Percentiles rank a stretch among this genome's conserved stretches.
phyloP scores from a whole-genome alignment of 2,888 invertebrate species.

The Tigriopus californicus region DNA sequence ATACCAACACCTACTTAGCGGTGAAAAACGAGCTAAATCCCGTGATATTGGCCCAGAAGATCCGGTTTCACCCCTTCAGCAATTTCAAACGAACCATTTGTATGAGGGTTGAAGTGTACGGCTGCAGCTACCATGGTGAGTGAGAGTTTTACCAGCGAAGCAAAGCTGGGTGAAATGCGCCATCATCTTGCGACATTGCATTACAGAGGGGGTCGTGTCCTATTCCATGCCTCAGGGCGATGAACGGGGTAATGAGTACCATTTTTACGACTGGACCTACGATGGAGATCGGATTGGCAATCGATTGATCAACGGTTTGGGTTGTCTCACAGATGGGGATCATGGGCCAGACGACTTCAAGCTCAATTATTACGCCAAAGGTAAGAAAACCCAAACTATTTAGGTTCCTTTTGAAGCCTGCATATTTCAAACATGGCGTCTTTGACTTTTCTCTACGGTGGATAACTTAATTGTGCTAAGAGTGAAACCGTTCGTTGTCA shows the following conservation, averaged over 20 bases:
- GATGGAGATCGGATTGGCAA: conserved; percentile 45
- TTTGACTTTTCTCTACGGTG: too few relatives aligned
- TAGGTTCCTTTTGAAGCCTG: too few relatives aligned
- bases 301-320: conserved; percentile 42
- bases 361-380: conserved; percentile 34
- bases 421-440: too few relatives aligned
- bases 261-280: conserved; percentile 48
- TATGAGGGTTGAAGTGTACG: conserved; percentile 58
- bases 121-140: conserved; percentile 57
- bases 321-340: conserved; percentile 57
- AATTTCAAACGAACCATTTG: conserved; percentile 57
- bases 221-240: conserved; percentile 51
- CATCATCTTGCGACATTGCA: background rate
- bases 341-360: conserved; percentile 54
- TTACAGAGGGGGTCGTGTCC: conserved; percentile 51
- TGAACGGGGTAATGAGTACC: conserved; percentile 28
- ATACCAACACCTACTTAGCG: conserved; percentile 56
- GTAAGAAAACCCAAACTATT: conserved; percentile 21
- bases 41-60: conserved; percentile 50
- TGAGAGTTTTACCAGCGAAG: conserved; percentile 20
- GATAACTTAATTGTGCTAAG: too few relatives aligned
- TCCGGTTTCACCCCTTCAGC: conserved; percentile 60
- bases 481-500: too few relatives aligned
- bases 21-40: conserved; percentile 52
- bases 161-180: too few relatives aligned